phyloP scores from a whole-genome alignment of 1,140 invertebrate species.

The Drosophila persimilis region DNA sequence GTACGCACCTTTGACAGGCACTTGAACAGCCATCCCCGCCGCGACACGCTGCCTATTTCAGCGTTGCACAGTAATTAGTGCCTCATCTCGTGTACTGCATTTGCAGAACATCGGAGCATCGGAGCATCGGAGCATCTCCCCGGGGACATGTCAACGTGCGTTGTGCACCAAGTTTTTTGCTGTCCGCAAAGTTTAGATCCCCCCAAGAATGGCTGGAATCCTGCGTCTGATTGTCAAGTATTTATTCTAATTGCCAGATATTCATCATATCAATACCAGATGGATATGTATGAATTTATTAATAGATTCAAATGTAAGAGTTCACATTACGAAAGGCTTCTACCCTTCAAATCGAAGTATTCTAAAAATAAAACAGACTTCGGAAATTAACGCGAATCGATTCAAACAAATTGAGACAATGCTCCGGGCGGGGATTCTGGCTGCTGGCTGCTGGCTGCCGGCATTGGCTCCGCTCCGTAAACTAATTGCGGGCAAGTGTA shows the following conservation, averaged over 20 bases:
- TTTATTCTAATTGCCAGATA: too few species aligned
- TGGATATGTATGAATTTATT: too few species aligned
- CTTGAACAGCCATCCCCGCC: constrained; percentile 10
- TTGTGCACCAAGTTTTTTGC: constrained; percentile 21
- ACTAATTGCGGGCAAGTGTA: constrained; percentile 80
- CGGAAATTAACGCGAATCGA: constrained; percentile 76
- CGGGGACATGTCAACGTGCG: constrained; percentile 36
- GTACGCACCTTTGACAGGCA: constrained; percentile 47
- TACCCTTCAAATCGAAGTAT: too few species aligned
- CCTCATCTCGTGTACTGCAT: constrained; percentile 67
- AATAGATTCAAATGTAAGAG: too few species aligned
- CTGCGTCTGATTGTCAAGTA: constrained; percentile 19
- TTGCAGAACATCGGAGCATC: neutral
- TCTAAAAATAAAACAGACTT: constrained; percentile 29
- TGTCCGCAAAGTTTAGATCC: constrained; percentile 7
- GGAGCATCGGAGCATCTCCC: constrained; percentile 30
- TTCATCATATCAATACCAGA: too few species aligned
- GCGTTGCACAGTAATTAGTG: constrained; percentile 67
- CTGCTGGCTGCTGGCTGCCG: constrained; percentile 10
- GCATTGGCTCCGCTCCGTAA: constrained; percentile 56
- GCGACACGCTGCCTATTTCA: constrained; percentile 14
- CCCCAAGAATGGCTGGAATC: constrained; percentile 17
- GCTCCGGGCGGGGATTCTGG: constrained; percentile 1
- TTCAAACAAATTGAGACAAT: constrained; percentile 75
- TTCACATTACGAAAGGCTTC: too few species aligned